Percentiles rank a stretch among this genome's conserved stretches.
Conservation (phyloP, 2,888 invertebrate genomes). For the Hypsopygia costalis region DNA sequence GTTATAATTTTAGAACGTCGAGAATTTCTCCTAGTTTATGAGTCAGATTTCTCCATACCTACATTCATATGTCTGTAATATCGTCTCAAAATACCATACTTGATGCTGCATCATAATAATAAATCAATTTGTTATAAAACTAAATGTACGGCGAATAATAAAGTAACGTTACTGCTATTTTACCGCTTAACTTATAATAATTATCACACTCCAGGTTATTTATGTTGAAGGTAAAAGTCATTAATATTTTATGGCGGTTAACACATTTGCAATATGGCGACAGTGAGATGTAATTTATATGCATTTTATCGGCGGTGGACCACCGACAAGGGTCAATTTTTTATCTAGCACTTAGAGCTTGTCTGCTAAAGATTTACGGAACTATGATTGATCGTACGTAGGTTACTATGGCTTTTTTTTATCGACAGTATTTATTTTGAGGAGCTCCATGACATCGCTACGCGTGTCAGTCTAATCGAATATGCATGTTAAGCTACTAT, state of each 20-base stretch:
- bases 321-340: constrained; percentile 9
- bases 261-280: constrained; percentile 12
- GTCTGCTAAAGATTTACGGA: neutral
- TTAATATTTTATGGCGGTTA: constrained; percentile 50
- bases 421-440: too few relatives aligned
- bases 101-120: too few relatives aligned
- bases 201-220: constrained; percentile 26
- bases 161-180: constrained; percentile 5
- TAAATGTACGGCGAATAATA: neutral
- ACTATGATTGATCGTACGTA: neutral
- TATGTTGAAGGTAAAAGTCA: constrained; percentile 44
- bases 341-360: constrained; percentile 7
- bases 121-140: neutral
- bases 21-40: too few relatives aligned
- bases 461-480: too few relatives aligned
- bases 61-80: too few relatives aligned
- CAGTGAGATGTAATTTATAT: constrained; percentile 11
- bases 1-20: too few relatives aligned
- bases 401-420: too few relatives aligned
- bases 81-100: too few relatives aligned
- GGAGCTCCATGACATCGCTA: too few relatives aligned
- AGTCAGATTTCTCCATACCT: too few relatives aligned
- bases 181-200: constrained; percentile 7
- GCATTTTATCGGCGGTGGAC: constrained; percentile 13
- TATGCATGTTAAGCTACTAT: too few relatives aligned